A percentile compares a stretch with the other conserved stretches of the same genome.
phyloP scores from a whole-genome alignment of 2,888 invertebrate genomes.

The Salticus scenicus region DNA sequence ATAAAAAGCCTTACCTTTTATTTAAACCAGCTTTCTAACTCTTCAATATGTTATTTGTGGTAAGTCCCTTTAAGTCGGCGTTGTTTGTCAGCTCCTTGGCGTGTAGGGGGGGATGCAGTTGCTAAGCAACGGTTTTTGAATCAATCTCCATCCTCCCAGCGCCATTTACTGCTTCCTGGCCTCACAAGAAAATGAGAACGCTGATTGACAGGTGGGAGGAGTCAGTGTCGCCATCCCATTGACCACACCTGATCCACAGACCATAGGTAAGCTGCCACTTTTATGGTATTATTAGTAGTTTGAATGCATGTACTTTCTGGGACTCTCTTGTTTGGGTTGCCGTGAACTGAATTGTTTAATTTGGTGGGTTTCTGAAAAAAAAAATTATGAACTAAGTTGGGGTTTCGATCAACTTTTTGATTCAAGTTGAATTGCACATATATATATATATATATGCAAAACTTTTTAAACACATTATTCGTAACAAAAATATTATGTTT shows the following conservation, averaged over 20 bases:
- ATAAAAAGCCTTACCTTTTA: neutral
- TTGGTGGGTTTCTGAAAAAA: neutral
- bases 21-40: neutral
- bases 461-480: no score
- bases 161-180: slow-evolving; percentile 59
- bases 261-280: slow-evolving; percentile 43
- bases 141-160: slow-evolving; percentile 65
- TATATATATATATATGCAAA: no score
- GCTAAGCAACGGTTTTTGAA: slow-evolving; percentile 63
- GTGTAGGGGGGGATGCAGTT: slow-evolving; percentile 42
- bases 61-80: slow-evolving; percentile 29
- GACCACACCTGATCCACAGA: slow-evolving; percentile 57
- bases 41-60: slow-evolving; percentile 33
- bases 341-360: neutral
- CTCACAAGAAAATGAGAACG: slow-evolving; percentile 63
- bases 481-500: no score
- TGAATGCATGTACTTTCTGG: neutral
- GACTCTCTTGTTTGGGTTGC: neutral
- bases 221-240: slow-evolving; percentile 37
- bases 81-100: slow-evolving; percentile 48
- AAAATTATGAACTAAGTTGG: neutral
- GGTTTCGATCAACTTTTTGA: no score
- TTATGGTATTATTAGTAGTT: slow-evolving; percentile 22
- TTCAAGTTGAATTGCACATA: no score
- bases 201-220: slow-evolving; percentile 62